Percentiles rank a stretch among this genome's conserved stretches.
Evolutionary conservation across 64 coral and sea anemone species (phyloP).

Genomic region (Montipora cactus): DNA sequence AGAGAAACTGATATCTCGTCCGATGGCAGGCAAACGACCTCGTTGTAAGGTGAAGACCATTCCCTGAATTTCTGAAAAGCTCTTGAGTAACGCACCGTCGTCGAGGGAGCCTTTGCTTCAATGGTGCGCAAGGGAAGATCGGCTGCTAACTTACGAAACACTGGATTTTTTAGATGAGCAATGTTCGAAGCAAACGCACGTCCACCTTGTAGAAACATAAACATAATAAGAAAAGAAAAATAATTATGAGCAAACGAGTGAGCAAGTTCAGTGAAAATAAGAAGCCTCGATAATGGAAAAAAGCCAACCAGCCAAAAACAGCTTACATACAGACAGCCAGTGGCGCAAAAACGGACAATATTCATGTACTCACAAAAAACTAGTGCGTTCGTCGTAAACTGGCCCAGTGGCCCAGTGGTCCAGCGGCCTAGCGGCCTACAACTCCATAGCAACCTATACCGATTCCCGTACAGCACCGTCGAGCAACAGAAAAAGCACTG

Average conservation of each 20-base stretch:
- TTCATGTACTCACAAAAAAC: slow-evolving; percentile 1
- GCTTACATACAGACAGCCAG: slow-evolving; percentile 3
- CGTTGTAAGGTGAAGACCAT: too few species aligned
- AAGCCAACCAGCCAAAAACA: background rate
- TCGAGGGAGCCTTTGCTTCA: slow-evolving; percentile 20
- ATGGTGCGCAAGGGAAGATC: slow-evolving; percentile 24
- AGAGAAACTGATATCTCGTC: too few species aligned
- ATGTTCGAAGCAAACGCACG: background rate
- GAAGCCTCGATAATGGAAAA: background rate
- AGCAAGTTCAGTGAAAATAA: background rate
- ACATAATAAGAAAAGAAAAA: slow-evolving; percentile 11
- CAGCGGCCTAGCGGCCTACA: too few species aligned
- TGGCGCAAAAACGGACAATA: background rate
- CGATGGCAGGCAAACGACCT: too few species aligned
- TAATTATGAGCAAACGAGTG: slow-evolving; percentile 17
- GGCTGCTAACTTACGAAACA: slow-evolving; percentile 8
- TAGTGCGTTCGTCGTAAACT: background rate
- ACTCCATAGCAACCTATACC: too few species aligned
- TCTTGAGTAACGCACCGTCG: slow-evolving; percentile 37
- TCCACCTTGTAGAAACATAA: slow-evolving; percentile 11
- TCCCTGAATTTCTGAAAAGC: too few species aligned
- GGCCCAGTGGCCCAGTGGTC: background rate
- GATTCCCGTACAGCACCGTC: too few species aligned
- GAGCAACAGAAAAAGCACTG: background rate
- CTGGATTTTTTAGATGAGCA: background rate